Evolutionary conservation across 2,888 invertebrate species (phyloP).

Genomic region (Ditula angustiorana): DNA sequence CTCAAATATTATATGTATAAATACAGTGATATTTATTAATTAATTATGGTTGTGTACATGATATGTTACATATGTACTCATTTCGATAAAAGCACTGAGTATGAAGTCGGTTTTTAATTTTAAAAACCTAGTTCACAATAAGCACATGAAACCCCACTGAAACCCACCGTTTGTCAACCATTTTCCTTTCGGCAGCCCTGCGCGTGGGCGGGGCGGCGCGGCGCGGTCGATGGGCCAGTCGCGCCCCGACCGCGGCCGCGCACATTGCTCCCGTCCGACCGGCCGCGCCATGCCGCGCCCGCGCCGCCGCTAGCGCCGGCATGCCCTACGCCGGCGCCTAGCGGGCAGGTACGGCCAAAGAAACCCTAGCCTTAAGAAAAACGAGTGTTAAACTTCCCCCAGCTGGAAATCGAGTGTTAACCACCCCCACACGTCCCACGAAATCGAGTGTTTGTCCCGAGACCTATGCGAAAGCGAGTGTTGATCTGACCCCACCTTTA

Average conservation of each 20-base stretch:
- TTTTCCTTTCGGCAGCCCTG: conserved; percentile 13
- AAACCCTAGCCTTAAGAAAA: too few species aligned
- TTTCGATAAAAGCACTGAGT: too few species aligned
- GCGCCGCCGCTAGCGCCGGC: conserved; percentile 70
- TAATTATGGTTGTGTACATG: too few species aligned
- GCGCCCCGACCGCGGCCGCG: conserved; percentile 70
- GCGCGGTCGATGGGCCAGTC: conserved; percentile 61
- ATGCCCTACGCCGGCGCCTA: conserved; percentile 60
- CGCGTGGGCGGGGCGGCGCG: conserved; percentile 45
- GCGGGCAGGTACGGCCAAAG: conserved; percentile 52
- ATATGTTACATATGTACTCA: too few species aligned
- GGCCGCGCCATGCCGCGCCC: conserved; percentile 69
- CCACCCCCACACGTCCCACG: not conserved
- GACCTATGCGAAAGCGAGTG: not conserved
- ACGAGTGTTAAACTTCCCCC: not conserved
- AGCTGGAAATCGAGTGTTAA: not conserved
- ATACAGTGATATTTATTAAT: too few species aligned
- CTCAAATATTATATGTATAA: too few species aligned
- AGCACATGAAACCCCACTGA: too few species aligned
- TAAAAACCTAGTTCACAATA: too few species aligned
- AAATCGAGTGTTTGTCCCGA: not conserved
- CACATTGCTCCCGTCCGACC: conserved; percentile 64
- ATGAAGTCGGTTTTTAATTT: too few species aligned
- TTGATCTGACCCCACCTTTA: not conserved
- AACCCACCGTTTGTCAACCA: too few species aligned